Conservation (phyloP, 2,113 vertebrate species). For the Smithornis capensis region DNA sequence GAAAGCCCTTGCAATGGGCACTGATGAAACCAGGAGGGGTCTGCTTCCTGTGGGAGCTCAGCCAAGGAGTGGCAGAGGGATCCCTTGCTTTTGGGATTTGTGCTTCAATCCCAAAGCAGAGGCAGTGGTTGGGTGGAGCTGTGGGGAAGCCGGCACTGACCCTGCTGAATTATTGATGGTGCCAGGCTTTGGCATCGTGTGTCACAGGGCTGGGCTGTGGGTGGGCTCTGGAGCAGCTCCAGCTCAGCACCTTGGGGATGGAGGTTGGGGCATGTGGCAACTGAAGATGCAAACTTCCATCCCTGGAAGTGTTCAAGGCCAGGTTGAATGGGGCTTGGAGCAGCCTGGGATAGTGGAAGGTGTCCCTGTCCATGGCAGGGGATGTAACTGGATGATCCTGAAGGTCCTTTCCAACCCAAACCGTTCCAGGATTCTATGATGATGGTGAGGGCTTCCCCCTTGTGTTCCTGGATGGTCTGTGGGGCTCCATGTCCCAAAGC, state of each 20-base stretch:
- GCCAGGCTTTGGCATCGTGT: neutral
- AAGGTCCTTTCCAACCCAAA: neutral
- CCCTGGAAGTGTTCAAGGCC: neutral
- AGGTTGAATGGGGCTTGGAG: rapidly evolving
- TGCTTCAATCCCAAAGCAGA: rapidly evolving
- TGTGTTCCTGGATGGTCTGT: neutral
- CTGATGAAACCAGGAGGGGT: rapidly evolving
- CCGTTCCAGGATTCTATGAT: neutral
- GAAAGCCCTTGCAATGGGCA: rapidly evolving
- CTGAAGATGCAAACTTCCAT: neutral
- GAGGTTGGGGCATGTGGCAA: neutral
- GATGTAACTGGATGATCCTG: neutral
- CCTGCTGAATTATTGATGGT: slow-evolving; percentile 45
- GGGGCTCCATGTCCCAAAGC: neutral
- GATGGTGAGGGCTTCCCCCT: neutral
- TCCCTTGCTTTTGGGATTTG: neutral
- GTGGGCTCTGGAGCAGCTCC: neutral
- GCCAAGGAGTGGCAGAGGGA: rapidly evolving
- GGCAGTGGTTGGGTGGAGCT: neutral
- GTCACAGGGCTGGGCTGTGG: neutral
- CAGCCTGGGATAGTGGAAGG: rapidly evolving
- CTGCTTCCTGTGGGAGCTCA: rapidly evolving
- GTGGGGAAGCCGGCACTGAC: neutral
- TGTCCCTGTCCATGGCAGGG: neutral
- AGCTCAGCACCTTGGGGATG: neutral